Base-by-base conservation (phyloP, 2,797 vertebrate genomes). In the Melanotaenia boesemani region DNA sequence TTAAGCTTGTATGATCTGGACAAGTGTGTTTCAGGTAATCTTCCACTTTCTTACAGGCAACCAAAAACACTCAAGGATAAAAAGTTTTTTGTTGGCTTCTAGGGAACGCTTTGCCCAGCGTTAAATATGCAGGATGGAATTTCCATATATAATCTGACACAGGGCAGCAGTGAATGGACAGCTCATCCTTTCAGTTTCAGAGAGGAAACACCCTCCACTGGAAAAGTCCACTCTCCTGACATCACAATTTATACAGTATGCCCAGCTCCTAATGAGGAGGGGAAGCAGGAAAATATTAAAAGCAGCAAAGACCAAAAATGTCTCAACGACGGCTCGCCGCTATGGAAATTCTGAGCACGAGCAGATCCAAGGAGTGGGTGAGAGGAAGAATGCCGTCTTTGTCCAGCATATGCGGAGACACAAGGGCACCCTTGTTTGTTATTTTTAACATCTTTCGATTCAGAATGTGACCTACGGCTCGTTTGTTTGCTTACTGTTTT, bases 171-270 rank as follows among this genome's bases (percentile, higher is more conserved):
- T 88, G 71, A 90, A 63, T 7, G 67, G 68, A 90, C 76, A 89
- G 76, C 57, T 77, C 86, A 74, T 76, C 70, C 81, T 80, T 86
- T 85, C 77, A 87, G 77, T 50, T 1, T 58, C 75, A 58, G 72
- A 41, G 39, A 75, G 85, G 81, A 86, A 87, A 86, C 86, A 82
- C 88, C 72, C 75, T 32, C 76, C 64, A 60, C 80, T 90, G 90
- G 93, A 95, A 94, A 94, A 90, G 86, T 92, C 86, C 74, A 70
- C 83, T 72, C 28, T 70, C 16, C 9, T 54, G 75, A 91, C 83
- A 80, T 94, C 90, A 90, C 86, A 71, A 59, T 57, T 72, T 66
- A 68, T 83, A 74, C 74, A 86, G 81, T 76, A 74, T 75, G 76
- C 68, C 81, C 72, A 52, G 32, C 63, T 77, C 59, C 54, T 61